phyloP scores from a whole-genome alignment of 1,140 invertebrate species.

The Probaryconus sp. region DNA sequence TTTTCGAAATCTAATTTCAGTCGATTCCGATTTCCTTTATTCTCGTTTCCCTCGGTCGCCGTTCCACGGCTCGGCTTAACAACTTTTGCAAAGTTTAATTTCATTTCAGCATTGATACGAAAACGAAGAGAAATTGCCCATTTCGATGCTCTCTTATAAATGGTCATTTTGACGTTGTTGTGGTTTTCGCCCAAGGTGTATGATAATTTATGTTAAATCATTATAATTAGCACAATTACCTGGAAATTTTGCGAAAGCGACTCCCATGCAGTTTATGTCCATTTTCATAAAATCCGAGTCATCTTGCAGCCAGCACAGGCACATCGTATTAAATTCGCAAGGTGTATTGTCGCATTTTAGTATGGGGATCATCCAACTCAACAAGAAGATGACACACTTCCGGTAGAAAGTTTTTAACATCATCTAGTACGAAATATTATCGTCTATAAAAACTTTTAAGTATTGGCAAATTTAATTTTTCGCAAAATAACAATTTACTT shows the following conservation, averaged over 20 bases:
- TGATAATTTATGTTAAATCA: background rate
- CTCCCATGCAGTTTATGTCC: constrained; percentile 82
- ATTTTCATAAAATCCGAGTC: constrained; percentile 79
- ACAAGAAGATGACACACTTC: constrained; percentile 48
- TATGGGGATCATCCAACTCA: constrained; percentile 57
- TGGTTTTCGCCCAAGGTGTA: too few relatives aligned
- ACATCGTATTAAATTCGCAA: constrained; percentile 82
- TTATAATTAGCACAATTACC: constrained; percentile 68
- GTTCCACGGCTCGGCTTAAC: too few relatives aligned
- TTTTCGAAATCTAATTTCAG: constrained; percentile 5
- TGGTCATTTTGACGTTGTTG: too few relatives aligned
- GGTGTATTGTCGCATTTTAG: constrained; percentile 71
- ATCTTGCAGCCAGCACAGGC: constrained; percentile 80
- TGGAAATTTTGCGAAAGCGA: constrained; percentile 81
- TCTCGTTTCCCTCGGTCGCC: too few relatives aligned
- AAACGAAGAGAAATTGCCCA: too few relatives aligned
- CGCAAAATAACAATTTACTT: too few relatives aligned
- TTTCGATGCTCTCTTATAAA: too few relatives aligned
- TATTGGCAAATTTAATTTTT: too few relatives aligned
- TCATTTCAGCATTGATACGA: too few relatives aligned
- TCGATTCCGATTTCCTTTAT: background rate
- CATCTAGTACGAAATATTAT: too few relatives aligned
- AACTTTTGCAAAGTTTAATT: too few relatives aligned
- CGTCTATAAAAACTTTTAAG: too few relatives aligned
- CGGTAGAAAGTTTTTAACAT: constrained; percentile 27